These are phyloP conservation scores for Rhaphigaster nebulosa DNA, from an alignment of 2,888 invertebrate species.

Conservation along the genomic window DNA sequence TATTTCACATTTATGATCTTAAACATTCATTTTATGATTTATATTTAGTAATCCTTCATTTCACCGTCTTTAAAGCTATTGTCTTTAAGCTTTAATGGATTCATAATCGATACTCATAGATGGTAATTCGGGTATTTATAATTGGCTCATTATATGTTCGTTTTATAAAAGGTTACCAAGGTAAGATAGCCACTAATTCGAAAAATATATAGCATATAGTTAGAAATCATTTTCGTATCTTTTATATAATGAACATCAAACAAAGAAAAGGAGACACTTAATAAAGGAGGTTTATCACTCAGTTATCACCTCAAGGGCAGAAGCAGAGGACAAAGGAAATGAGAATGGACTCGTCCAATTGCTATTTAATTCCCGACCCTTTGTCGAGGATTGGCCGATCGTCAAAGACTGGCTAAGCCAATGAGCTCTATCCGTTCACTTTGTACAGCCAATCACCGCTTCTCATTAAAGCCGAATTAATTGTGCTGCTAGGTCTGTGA, in stretches of 20 bases:
- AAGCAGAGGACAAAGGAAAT: background rate
- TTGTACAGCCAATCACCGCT: slow-evolving; percentile 25
- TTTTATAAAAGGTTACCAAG: no score
- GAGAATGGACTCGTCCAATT: slow-evolving; percentile 21
- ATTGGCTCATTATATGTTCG: no score
- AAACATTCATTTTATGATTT: no score
- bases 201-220: no score
- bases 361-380: slow-evolving; percentile 36
- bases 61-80: no score
- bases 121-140: no score
- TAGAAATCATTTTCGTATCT: background rate
- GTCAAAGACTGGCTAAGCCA: slow-evolving; percentile 24
- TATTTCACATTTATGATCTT: no score
- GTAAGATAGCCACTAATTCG: no score
- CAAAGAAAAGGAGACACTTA: background rate
- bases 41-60: no score
- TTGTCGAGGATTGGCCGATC: slow-evolving; percentile 38
- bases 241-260: background rate
- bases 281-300: background rate
- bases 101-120: no score
- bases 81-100: no score
- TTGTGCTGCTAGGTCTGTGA: background rate
- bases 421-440: slow-evolving; percentile 27
- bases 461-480: slow-evolving; percentile 32
- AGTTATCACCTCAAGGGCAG: slow-evolving; percentile 17